Base-by-base conservation (phyloP, 2,113 vertebrate species). In the Anguilla rostrata region DNA sequence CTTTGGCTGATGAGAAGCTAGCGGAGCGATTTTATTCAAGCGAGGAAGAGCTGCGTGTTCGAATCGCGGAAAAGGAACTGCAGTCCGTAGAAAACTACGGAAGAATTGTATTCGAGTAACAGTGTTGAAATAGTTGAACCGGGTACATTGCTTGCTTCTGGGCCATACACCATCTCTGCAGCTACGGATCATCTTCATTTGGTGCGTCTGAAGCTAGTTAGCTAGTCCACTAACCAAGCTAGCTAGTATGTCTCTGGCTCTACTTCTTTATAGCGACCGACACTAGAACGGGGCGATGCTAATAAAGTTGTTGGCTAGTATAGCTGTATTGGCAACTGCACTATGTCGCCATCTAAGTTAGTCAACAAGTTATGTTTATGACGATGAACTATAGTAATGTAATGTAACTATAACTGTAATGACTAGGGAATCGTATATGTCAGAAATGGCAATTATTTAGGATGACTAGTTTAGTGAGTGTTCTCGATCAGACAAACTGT, bases 141-240 rank as follows among this genome's bases (percentile, higher is more conserved):
- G 86, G 71, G 26, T 90, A 63, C 87, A 5, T 82, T 9, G 71
- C 60, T 26, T 4, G n/a, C 71, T 29, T 66, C n/a, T 75, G 71
- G 26, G 12, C 71, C n/a, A 34, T n/a, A 29, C 71, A 53, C 78
- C 43, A 86, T 80, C 85, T 78, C 5, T 87, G 84, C 87, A 53
- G 91, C 63, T 84, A 84, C 86, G 88, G 88, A 78, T 90, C 91
- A 82, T 85, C 88, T 87, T 83, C 87, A 86, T 90, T 92, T 88
- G 94, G 94, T 95, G 88, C 87, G 94, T 80, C 39, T 40, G 78
- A 40, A 80, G 78, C 18, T 80, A 80, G 78, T 41, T 78, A 12
- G 75, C 75, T 80, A 34, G 39, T 18, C 6, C 4, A 39, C 34
- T 80, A 80, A 29, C 78, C 20, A 22, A 20, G 78, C 34, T 80